Conservation (phyloP, 2,113 vertebrate species). For the Neotoma lepida region DNA sequence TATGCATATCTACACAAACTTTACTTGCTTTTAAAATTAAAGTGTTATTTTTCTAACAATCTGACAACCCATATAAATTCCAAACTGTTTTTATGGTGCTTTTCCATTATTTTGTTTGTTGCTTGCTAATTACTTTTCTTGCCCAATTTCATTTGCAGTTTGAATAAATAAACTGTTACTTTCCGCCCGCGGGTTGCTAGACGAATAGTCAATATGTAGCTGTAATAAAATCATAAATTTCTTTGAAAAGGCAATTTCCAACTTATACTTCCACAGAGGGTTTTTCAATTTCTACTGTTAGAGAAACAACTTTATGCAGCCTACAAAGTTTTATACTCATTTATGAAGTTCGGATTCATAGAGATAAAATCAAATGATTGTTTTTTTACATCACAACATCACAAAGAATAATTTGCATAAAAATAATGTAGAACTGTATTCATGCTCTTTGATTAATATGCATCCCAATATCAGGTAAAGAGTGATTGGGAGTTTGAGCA, state of each 20-base stretch:
- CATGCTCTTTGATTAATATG: not conserved
- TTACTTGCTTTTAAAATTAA: slow-evolving; percentile 78
- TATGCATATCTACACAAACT: not conserved
- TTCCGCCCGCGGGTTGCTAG: slow-evolving; percentile 85
- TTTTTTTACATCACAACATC: not conserved
- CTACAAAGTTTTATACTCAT: slow-evolving; percentile 78
- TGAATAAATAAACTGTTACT: slow-evolving; percentile 89
- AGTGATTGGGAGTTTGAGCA: not conserved
- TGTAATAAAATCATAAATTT: slow-evolving; percentile 90
- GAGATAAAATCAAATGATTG: slow-evolving; percentile 73
- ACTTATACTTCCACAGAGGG: slow-evolving; percentile 80
- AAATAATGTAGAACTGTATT: not conserved
- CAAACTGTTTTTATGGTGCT: slow-evolving; percentile 83
- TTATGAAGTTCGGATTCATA: slow-evolving; percentile 74
- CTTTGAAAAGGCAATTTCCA: slow-evolving; percentile 88
- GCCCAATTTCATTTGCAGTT: slow-evolving; percentile 88
- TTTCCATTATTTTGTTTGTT: slow-evolving; percentile 87
- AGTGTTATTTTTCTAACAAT: slow-evolving; percentile 84
- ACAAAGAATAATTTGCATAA: slow-evolving; percentile 67
- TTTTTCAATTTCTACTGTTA: slow-evolving; percentile 84
- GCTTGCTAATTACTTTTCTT: slow-evolving; percentile 89
- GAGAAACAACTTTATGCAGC: slow-evolving; percentile 80
- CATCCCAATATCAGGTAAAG: not conserved
- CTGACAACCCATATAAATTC: slow-evolving; percentile 85
- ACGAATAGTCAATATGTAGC: slow-evolving; percentile 87